phyloP scores from a whole-genome alignment of 2,888 invertebrate species.

The Megastigmus dorsalis region DNA sequence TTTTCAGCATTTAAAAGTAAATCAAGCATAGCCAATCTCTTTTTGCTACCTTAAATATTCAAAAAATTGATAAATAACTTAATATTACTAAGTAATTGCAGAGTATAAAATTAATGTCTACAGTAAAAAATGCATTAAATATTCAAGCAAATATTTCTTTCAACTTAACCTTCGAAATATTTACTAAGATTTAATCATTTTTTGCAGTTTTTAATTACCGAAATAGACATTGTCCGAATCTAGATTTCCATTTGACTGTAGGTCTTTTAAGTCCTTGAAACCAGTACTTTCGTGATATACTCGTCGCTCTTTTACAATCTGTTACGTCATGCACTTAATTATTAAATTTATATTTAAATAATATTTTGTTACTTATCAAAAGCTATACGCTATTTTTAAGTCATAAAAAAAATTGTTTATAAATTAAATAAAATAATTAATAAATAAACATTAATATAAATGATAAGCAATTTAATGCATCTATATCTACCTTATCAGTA shows the following conservation, averaged over 20 bases:
- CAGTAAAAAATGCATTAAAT: too few relatives aligned
- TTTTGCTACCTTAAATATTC: constrained; percentile 25
- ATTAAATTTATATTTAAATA: background rate
- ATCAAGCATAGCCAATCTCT: constrained; percentile 66
- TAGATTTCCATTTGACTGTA: background rate
- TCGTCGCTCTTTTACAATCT: constrained; percentile 55
- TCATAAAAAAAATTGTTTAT: too few relatives aligned
- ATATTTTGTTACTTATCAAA: too few relatives aligned
- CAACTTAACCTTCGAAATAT: too few relatives aligned
- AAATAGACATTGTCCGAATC: too few relatives aligned
- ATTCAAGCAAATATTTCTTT: too few relatives aligned
- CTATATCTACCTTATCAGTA: constrained; percentile 6
- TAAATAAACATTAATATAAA: background rate
- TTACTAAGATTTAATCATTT: background rate
- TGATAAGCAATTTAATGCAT: background rate
- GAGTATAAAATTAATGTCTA: too few relatives aligned
- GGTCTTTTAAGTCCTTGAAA: constrained; percentile 44
- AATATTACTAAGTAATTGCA: too few relatives aligned
- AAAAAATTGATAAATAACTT: background rate
- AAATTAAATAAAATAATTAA: background rate
- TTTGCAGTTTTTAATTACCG: background rate
- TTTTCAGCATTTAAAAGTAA: constrained; percentile 62
- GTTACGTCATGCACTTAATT: background rate
- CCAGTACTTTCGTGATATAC: constrained; percentile 49
- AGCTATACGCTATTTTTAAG: too few relatives aligned